Evolutionary conservation across 2,113 vertebrate species (phyloP).

Genomic region (Fregetta grallaria): DNA sequence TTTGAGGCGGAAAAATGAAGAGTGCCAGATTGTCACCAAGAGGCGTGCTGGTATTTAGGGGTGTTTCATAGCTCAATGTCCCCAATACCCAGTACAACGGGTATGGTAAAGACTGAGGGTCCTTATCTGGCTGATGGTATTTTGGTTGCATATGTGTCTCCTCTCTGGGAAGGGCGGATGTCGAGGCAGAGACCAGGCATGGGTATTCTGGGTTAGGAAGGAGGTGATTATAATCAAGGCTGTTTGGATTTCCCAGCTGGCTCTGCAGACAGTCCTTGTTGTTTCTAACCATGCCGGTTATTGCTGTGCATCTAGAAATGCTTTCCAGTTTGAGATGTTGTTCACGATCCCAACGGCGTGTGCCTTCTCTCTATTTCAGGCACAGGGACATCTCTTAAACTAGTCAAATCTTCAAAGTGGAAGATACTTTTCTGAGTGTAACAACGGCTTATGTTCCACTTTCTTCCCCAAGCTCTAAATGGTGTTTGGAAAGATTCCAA

Average conservation of each 20-base stretch:
- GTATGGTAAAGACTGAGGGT: not conserved
- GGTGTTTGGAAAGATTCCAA: constrained; percentile 17
- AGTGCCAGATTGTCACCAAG: not conserved
- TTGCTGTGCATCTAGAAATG: not conserved
- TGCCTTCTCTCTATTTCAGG: not conserved
- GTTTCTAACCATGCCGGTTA: not conserved
- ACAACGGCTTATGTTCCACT: not conserved
- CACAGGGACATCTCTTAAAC: not conserved
- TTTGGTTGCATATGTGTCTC: not conserved
- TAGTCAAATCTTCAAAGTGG: not conserved
- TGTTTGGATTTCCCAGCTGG: not conserved
- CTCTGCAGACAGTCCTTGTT: not conserved
- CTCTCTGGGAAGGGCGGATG: not conserved
- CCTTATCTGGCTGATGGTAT: not conserved
- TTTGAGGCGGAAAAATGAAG: not conserved
- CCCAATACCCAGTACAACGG: not conserved
- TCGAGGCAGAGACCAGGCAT: not conserved
- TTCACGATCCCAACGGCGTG: rapidly evolving
- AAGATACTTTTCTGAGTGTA: not conserved
- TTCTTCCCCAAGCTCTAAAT: constrained; percentile 15
- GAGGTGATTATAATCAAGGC: not conserved
- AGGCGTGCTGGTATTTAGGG: not conserved
- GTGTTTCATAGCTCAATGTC: not conserved
- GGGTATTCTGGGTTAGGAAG: not conserved
- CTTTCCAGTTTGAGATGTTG: not conserved